Percentiles rank a stretch among this genome's conserved stretches.
phyloP scores from a whole-genome alignment of 2,888 invertebrate genomes.

The Hemicrepidius hirtus region DNA sequence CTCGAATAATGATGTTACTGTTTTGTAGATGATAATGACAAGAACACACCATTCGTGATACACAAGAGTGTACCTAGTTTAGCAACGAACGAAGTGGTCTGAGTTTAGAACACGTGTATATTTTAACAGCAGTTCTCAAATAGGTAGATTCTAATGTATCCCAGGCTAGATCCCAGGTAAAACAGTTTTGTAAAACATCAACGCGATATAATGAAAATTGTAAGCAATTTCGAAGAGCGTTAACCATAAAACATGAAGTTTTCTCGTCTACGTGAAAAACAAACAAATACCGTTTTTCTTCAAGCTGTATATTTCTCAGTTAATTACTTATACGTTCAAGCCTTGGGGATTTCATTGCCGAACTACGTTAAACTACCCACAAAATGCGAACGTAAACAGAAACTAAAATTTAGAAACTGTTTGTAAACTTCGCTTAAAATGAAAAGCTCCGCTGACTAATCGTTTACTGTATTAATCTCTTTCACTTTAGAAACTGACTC shows the following conservation, averaged over 20 bases:
- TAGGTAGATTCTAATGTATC: no score
- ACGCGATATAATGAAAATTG: no score
- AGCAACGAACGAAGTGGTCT: no score
- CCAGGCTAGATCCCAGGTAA: no score
- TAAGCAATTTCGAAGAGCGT: no score
- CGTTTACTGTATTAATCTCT: conserved; percentile 42
- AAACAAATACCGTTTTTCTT: not conserved
- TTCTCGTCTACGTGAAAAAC: no score
- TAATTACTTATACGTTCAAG: not conserved
- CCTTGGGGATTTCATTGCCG: not conserved
- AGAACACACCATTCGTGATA: not conserved
- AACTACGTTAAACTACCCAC: conserved; percentile 4
- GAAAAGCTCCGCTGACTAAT: conserved; percentile 44
- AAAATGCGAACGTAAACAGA: conserved; percentile 44
- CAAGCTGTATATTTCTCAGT: not conserved
- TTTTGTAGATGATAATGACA: not conserved
- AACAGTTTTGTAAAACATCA: no score
- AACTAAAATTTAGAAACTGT: conserved; percentile 40
- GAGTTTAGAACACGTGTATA: no score
- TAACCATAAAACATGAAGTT: no score
- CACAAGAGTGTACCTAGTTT: no score
- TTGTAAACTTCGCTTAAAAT: conserved; percentile 39
- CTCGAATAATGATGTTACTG: not conserved
- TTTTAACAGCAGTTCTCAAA: no score
- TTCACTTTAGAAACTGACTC: conserved; percentile 30